Evolutionary conservation across 2,797 vertebrate species (phyloP).

Genomic region (Sebastolobus alascanus): DNA sequence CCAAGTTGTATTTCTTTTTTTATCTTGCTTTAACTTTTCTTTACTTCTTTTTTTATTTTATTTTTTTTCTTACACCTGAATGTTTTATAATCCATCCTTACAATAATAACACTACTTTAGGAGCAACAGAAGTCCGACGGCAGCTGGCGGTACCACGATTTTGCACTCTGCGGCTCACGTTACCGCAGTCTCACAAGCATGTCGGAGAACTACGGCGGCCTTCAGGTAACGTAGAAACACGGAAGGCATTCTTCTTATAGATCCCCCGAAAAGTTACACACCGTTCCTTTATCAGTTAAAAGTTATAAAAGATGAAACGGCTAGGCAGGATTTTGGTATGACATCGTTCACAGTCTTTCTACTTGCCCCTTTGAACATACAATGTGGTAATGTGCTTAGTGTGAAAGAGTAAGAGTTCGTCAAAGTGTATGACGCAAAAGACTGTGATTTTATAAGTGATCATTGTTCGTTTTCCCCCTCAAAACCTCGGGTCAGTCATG

Average conservation of each 20-base stretch:
- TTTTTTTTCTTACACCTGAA: neutral
- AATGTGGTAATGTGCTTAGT: neutral
- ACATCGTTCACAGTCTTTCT: neutral
- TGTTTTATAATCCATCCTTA: neutral
- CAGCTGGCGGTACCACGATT: too few species aligned
- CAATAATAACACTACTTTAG: too few species aligned
- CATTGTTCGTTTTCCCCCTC: neutral
- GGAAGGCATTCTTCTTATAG: too few species aligned
- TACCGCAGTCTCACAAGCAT: too few species aligned
- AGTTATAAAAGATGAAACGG: too few species aligned
- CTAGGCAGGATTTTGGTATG: too few species aligned
- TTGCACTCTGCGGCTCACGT: too few species aligned
- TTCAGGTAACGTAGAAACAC: too few species aligned
- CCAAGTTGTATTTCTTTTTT: neutral
- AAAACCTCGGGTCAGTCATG: conserved; percentile 35
- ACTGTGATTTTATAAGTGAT: neutral
- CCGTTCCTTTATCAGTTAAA: too few species aligned
- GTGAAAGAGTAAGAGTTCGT: neutral
- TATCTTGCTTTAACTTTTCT: neutral
- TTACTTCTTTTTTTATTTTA: fast-evolving
- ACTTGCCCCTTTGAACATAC: neutral
- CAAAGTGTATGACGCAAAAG: neutral
- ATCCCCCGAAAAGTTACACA: too few species aligned
- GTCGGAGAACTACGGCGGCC: too few species aligned
- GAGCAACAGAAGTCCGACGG: too few species aligned